Percentiles rank a stretch among this genome's conserved stretches.
These are phyloP conservation scores for Ostrea edulis DNA, from an alignment of 1,140 invertebrate species.

Conservation along the genomic window DNA sequence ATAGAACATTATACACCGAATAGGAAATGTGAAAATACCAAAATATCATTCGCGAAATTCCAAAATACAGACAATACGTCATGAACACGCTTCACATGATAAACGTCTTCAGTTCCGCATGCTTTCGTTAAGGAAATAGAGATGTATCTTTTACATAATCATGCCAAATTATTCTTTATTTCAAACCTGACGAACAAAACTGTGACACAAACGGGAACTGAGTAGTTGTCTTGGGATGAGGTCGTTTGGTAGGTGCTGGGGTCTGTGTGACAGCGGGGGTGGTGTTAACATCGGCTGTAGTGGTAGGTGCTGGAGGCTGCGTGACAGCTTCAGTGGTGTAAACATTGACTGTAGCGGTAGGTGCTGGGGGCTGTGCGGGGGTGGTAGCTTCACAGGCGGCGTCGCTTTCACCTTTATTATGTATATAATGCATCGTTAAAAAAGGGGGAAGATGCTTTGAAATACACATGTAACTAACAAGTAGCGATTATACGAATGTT, in stretches of 20 bases:
- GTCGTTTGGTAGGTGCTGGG: not conserved
- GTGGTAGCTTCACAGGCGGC: not conserved
- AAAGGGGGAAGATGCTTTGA: not conserved
- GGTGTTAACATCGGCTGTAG: not conserved
- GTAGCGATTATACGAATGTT: too few relatives aligned
- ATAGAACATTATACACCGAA: too few relatives aligned
- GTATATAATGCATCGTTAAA: not conserved
- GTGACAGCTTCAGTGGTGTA: not conserved
- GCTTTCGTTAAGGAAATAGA: too few relatives aligned
- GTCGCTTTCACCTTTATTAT: not conserved
- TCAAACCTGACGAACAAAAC: not conserved
- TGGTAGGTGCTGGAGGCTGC: not conserved
- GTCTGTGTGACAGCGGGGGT: not conserved
- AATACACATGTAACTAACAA: too few relatives aligned
- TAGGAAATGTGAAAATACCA: not conserved
- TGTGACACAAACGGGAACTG: not conserved
- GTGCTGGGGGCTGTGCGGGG: not conserved
- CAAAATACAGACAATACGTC: not conserved
- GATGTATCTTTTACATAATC: too few relatives aligned
- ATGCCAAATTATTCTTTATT: too few relatives aligned
- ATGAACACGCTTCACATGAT: not conserved
- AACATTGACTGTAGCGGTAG: not conserved
- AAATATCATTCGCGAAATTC: not conserved
- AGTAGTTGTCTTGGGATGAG: not conserved
- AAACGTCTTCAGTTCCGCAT: not conserved